Percentiles rank a stretch among this genome's conserved stretches.
phyloP scores from a whole-genome alignment of 2,113 vertebrate genomes.

The Microcebus ravelobensis region DNA sequence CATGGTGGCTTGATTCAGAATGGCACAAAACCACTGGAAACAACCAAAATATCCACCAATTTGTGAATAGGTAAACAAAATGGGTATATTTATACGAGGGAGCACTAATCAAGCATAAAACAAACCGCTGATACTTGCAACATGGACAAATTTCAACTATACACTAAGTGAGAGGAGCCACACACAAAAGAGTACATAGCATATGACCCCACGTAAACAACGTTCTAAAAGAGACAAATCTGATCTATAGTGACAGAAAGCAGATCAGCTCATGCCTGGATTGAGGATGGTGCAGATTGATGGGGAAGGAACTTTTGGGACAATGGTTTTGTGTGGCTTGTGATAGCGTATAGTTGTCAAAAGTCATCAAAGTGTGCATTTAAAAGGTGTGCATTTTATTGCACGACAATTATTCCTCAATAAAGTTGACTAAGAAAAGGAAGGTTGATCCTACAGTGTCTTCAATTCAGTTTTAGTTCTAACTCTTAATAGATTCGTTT shows the following conservation, averaged over 20 bases:
- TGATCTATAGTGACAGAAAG: constrained; percentile 2
- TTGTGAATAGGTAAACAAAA: neutral
- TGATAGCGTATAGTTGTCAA: neutral
- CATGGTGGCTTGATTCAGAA: neutral
- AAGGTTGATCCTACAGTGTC: neutral
- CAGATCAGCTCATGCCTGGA: neutral
- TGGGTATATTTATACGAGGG: neutral
- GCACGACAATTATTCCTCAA: neutral
- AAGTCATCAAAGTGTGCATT: neutral
- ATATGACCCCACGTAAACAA: neutral
- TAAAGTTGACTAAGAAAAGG: neutral
- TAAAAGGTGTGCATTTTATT: neutral
- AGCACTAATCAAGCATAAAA: neutral
- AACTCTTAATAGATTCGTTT: neutral
- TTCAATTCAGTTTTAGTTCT: neutral
- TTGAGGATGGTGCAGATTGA: neutral
- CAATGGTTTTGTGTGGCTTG: neutral
- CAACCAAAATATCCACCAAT: neutral
- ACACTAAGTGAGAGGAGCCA: neutral
- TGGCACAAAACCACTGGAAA: neutral
- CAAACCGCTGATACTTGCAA: neutral
- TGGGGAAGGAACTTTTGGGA: neutral
- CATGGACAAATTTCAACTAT: neutral
- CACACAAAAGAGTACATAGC: neutral
- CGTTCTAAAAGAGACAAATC: constrained; percentile 26